A percentile compares a stretch with the other conserved stretches of the same genome.
Conservation (phyloP, 1,140 invertebrate genomes). For the Papilio helenus region DNA sequence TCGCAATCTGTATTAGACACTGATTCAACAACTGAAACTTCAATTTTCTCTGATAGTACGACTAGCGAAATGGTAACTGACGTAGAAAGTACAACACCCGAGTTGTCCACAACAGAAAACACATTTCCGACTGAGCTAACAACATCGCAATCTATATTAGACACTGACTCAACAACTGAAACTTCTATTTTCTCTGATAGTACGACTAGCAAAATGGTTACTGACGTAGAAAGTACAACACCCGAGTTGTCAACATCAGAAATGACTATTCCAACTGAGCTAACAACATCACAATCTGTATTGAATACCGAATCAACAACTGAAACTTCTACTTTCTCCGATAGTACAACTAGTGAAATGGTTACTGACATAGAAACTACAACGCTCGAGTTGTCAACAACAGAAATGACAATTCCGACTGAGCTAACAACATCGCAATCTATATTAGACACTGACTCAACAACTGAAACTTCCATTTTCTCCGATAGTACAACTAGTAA, state of each 20-base stretch:
- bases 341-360: no score
- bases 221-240: not conserved
- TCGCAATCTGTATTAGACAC: not conserved
- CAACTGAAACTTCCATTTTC: conserved; percentile 23
- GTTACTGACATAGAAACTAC: not conserved
- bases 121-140: conserved; percentile 14
- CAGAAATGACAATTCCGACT: not conserved
- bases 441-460: not conserved
- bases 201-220: not conserved
- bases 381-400: conserved; percentile 4
- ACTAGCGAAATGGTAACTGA: not conserved
- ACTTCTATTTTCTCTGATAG: not conserved
- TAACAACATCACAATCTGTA: not conserved
- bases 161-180: conserved; percentile 8
- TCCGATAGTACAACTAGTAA: not conserved
- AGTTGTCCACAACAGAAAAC: conserved; percentile 14
- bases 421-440: not conserved
- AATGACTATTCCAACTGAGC: not conserved
- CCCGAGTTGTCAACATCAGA: not conserved
- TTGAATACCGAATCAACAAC: conserved; percentile 17
- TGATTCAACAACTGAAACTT: conserved; percentile 1
- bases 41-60: conserved; percentile 5
- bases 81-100: not conserved
- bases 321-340: not conserved
- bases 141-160: not conserved